Evolutionary conservation across 2,113 vertebrate species (phyloP), one percentile per base, ranked within the genome.

Genomic region (Xiphophorus hellerii): DNA sequence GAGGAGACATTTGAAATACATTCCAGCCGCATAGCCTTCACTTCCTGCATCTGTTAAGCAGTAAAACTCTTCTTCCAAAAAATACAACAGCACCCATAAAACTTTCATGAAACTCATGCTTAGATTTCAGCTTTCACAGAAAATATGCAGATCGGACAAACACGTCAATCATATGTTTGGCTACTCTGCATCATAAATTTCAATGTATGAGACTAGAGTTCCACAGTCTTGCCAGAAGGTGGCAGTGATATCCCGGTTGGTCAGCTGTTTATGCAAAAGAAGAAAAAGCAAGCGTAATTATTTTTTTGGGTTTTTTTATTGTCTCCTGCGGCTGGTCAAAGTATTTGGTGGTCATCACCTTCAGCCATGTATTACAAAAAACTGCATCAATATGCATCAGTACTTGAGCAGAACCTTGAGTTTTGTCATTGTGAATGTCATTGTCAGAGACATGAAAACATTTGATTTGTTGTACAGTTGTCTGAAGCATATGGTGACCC

Each of bases 1-100:
- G 61, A 42, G 68, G 70, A 66, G 29, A 17, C 11, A 71, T 76
- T 78, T 58, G 8, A 70, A 69, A 69, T 78, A 77, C 66, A 63
- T 65, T 35, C 39, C 58, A 76, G 44, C 29, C 27, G 66, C 37
- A 67, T 17, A 63, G 22, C n/a, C 58, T 54, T 61, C 35, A 71
- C 31, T 58, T 70, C 7, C 13, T 1, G 44, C 1, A 4, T 5
- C 44, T 42, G 30, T 8, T 48, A 8, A 29, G 27, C 2, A 54
- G 11, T 66, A n/a, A 27, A 68, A 69, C 22, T 5, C 30, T 64
- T 31, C 17, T 66, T 10, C 37, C 48, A 58, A 58, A 69, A 7
- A 14, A 2, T 25, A n/a, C 5, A n/a, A 4, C 27, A 51, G 48
- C 9, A 35, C 61, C 37, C 33, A 27, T 42, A 31, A 5, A 48